Evolutionary conservation across 2,888 invertebrate species (phyloP).

Genomic region (Chloroclystis v-ata): DNA sequence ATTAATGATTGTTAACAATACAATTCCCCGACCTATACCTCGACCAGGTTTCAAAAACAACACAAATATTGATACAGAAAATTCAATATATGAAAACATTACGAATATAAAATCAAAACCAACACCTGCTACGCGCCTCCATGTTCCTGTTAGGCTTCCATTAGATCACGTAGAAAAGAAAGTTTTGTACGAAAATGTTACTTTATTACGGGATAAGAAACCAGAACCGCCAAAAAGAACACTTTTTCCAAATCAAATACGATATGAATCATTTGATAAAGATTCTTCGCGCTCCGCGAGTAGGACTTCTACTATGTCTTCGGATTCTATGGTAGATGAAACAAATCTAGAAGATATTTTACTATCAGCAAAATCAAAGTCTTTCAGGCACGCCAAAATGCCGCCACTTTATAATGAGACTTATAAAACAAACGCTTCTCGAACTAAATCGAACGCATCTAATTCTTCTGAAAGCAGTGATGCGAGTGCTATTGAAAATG

Average conservation of each 20-base stretch:
- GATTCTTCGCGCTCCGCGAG: slow-evolving; percentile 43
- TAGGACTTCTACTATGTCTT: slow-evolving; percentile 60
- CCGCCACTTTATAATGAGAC: slow-evolving; percentile 36
- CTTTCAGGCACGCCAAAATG: slow-evolving; percentile 57
- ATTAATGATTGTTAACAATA: slow-evolving; percentile 24
- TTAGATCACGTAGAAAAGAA: slow-evolving; percentile 40
- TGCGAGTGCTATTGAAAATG: slow-evolving; percentile 70
- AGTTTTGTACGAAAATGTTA: slow-evolving; percentile 61
- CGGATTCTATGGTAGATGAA: slow-evolving; percentile 68
- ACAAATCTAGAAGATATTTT: slow-evolving; percentile 70
- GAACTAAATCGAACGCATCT: slow-evolving; percentile 59
- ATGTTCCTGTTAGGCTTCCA: slow-evolving; percentile 49
- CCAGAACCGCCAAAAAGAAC: slow-evolving; percentile 56
- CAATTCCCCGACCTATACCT: slow-evolving; percentile 54
- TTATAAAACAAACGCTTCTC: slow-evolving; percentile 44
- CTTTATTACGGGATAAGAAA: slow-evolving; percentile 41
- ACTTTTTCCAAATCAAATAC: slow-evolving; percentile 34
- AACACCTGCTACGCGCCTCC: slow-evolving; percentile 59
- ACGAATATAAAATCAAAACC: slow-evolving; percentile 36
- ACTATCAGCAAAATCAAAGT: slow-evolving; percentile 66
- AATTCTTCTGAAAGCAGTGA: slow-evolving; percentile 58
- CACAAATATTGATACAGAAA: slow-evolving; percentile 33
- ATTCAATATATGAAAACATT: slow-evolving; percentile 62
- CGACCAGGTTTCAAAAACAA: slow-evolving; percentile 38
- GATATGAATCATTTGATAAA: slow-evolving; percentile 36